Conservation (phyloP, 2,888 invertebrate genomes). For the Tyria jacobaeae region DNA sequence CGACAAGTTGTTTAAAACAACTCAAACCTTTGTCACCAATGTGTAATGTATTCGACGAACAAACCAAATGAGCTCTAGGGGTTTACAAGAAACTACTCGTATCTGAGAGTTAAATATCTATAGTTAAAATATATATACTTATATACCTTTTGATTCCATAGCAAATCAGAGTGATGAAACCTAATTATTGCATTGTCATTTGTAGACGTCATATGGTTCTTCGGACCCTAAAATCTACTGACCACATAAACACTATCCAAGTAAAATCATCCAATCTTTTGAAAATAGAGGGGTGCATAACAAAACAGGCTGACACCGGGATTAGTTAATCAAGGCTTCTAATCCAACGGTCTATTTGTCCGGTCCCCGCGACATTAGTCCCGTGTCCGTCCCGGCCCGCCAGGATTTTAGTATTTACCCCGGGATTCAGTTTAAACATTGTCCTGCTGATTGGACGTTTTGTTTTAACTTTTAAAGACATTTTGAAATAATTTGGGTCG, state of each 20-base stretch:
- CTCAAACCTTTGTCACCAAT: too few species aligned
- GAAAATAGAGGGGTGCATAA: slow-evolving; percentile 77
- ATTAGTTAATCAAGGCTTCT: slow-evolving; percentile 81
- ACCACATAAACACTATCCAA: slow-evolving; percentile 5
- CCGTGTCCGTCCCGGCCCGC: slow-evolving; percentile 64
- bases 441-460: slow-evolving; percentile 58
- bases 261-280: slow-evolving; percentile 40
- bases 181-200: too few species aligned
- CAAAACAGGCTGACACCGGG: slow-evolving; percentile 71
- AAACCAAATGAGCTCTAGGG: too few species aligned
- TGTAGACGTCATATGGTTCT: too few species aligned
- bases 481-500: slow-evolving; percentile 7
- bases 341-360: slow-evolving; percentile 78
- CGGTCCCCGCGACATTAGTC: slow-evolving; percentile 80
- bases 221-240: background rate
- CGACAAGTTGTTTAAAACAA: too few species aligned
- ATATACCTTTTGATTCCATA: too few species aligned
- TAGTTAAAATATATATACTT: too few species aligned
- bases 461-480: slow-evolving; percentile 39
- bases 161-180: too few species aligned
- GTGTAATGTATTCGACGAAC: too few species aligned
- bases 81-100: too few species aligned
- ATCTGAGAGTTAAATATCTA: too few species aligned
- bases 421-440: slow-evolving; percentile 58
- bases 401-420: slow-evolving; percentile 55